Percentiles rank a stretch among this genome's conserved stretches.
Evolutionary conservation across 2,888 invertebrate genomes (phyloP).

Genomic region (Heliconius hortense): DNA sequence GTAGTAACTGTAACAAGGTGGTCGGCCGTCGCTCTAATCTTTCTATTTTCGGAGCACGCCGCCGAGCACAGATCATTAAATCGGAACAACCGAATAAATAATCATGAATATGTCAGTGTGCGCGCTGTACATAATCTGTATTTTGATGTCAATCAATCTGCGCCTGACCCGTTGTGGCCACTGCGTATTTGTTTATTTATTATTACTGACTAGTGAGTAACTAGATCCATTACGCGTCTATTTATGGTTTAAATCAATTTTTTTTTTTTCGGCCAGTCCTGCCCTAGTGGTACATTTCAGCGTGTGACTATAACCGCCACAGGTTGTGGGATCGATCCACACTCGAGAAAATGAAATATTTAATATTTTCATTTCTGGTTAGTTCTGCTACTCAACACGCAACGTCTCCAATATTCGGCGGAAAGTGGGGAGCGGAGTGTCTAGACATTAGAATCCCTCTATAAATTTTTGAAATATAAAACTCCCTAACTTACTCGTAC

Average conservation of each 20-base stretch:
- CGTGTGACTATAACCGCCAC: too few relatives aligned
- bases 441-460: too few relatives aligned
- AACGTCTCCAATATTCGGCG: too few relatives aligned
- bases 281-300: too few relatives aligned
- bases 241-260: background rate
- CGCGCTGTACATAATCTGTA: conserved; percentile 52
- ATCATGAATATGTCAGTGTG: conserved; percentile 55
- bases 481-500: background rate
- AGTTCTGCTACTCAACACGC: too few relatives aligned
- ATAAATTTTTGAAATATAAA: background rate
- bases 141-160: conserved; percentile 61
- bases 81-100: conserved; percentile 57
- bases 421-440: too few relatives aligned
- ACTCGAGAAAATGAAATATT: too few relatives aligned
- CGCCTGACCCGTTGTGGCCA: conserved; percentile 32
- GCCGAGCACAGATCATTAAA: conserved; percentile 51
- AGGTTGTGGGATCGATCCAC: too few relatives aligned
- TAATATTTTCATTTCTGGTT: too few relatives aligned
- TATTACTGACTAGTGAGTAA: conserved; percentile 18
- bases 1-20: conserved; percentile 63
- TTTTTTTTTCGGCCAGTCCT: background rate
- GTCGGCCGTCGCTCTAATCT: conserved; percentile 57
- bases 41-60: conserved; percentile 57
- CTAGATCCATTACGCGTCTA: conserved; percentile 33
- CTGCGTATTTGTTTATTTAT: conserved; percentile 41